phyloP scores from a whole-genome alignment of 1,140 invertebrate species.

The Pseudomyrmex concolor region DNA sequence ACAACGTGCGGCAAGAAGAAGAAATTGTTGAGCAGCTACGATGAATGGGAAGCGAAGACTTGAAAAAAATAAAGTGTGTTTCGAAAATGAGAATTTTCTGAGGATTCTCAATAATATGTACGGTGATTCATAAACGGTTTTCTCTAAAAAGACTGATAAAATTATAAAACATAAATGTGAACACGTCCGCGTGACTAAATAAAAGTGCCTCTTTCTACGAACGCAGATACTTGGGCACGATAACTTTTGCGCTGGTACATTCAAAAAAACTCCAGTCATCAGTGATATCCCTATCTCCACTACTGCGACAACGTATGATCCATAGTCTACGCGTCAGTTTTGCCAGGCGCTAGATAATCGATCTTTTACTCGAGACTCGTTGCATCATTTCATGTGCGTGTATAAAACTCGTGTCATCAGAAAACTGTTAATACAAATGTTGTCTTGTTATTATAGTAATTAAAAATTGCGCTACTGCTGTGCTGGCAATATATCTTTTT shows the following conservation, averaged over 20 bases:
- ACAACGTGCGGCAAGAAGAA: background rate
- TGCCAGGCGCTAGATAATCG: conserved; percentile 11
- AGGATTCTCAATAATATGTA: background rate
- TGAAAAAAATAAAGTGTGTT: background rate
- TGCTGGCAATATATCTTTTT: background rate
- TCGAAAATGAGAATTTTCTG: background rate
- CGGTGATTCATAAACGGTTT: background rate
- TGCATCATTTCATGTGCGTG: background rate
- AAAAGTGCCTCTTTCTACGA: conserved; percentile 6
- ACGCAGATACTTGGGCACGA: conserved; percentile 24
- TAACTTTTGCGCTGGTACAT: conserved; percentile 42
- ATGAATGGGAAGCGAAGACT: background rate
- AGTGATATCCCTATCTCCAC: conserved; percentile 46
- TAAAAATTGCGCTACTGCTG: background rate
- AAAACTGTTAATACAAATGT: background rate
- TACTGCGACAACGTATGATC: background rate
- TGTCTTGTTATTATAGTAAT: no score
- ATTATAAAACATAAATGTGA: no score
- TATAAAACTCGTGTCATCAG: background rate
- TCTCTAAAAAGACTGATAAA: no score
- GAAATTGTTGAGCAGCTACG: background rate
- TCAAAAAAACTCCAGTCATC: conserved; percentile 29
- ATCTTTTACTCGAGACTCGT: background rate
- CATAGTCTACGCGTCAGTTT: background rate
- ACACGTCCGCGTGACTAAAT: no score